Evolutionary conservation across 2,888 invertebrate species (phyloP).

Genomic region (Seladonia tumulorum): DNA sequence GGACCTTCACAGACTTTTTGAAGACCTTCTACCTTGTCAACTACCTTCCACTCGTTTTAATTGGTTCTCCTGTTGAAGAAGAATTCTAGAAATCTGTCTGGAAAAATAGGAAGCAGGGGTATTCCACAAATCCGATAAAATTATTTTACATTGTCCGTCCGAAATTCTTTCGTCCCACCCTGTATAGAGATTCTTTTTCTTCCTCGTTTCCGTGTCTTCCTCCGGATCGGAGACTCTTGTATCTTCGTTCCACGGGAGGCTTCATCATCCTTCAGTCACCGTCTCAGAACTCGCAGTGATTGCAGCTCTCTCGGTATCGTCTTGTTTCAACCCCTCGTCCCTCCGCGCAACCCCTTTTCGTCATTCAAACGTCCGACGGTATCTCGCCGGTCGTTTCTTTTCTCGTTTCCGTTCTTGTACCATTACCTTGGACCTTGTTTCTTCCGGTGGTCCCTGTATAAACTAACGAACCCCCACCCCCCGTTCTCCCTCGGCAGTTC

Average conservation of each 20-base stretch:
- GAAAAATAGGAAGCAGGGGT: too few relatives aligned
- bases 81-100: too few relatives aligned
- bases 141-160: background rate
- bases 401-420: background rate
- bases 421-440: slow-evolving; percentile 10
- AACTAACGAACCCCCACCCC: background rate
- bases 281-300: background rate
- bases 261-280: background rate
- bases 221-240: background rate
- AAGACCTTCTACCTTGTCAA: too few relatives aligned
- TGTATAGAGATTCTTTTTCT: background rate
- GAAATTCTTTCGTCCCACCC: background rate
- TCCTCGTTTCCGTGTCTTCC: background rate
- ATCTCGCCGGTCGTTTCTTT: background rate
- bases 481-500: background rate
- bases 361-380: background rate
- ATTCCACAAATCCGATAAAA: background rate
- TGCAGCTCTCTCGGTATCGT: background rate
- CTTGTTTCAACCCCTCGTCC: background rate
- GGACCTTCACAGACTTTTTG: too few relatives aligned
- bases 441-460: slow-evolving; percentile 38
- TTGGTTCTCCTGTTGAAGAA: too few relatives aligned
- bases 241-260: background rate
- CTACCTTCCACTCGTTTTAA: too few relatives aligned
- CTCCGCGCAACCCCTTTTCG: background rate